A percentile compares a stretch with the other conserved stretches of the same genome.
These are phyloP conservation scores for Biston betularia DNA, from an alignment of 2,888 invertebrate genomes.

Conservation along the genomic window DNA sequence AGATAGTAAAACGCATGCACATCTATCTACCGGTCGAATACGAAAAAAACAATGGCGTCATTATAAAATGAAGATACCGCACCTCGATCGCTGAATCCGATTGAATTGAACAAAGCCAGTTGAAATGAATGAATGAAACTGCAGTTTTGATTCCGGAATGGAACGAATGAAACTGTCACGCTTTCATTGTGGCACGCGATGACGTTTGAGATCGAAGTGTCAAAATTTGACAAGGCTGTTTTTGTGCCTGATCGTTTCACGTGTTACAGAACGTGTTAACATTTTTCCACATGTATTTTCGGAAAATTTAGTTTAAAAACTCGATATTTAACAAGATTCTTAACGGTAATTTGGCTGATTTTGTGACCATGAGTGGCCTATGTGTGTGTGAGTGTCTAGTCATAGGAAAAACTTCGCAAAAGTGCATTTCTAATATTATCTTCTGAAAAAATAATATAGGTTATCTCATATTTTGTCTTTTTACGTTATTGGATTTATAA, in stretches of 20 bases:
- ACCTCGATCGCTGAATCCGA: constrained; percentile 48
- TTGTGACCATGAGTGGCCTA: constrained; percentile 40
- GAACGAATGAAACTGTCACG: constrained; percentile 33
- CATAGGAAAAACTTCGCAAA: constrained; percentile 60
- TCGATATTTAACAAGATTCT: not conserved
- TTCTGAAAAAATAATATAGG: constrained; percentile 27
- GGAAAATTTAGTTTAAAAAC: constrained; percentile 2
- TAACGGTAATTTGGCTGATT: constrained; percentile 11
- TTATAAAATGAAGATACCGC: constrained; percentile 67
- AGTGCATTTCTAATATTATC: constrained; percentile 62
- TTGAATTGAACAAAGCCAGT: constrained; percentile 27
- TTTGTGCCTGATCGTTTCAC: constrained; percentile 8
- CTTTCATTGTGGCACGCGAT: constrained; percentile 18
- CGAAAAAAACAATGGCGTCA: constrained; percentile 67
- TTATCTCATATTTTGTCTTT: constrained; percentile 1
- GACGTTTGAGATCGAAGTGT: constrained; percentile 7
- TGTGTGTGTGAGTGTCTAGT: constrained; percentile 79
- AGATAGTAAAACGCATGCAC: constrained; percentile 89
- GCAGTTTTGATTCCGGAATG: constrained; percentile 29
- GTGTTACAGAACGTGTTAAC: no score
- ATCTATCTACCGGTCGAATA: constrained; percentile 89
- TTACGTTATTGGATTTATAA: constrained; percentile 1
- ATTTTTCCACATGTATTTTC: constrained; percentile 3
- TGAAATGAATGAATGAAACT: constrained; percentile 38
- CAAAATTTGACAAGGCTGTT: constrained; percentile 1